Conservation (phyloP, 2,888 invertebrate species). For the Eupeodes latifasciatus region DNA sequence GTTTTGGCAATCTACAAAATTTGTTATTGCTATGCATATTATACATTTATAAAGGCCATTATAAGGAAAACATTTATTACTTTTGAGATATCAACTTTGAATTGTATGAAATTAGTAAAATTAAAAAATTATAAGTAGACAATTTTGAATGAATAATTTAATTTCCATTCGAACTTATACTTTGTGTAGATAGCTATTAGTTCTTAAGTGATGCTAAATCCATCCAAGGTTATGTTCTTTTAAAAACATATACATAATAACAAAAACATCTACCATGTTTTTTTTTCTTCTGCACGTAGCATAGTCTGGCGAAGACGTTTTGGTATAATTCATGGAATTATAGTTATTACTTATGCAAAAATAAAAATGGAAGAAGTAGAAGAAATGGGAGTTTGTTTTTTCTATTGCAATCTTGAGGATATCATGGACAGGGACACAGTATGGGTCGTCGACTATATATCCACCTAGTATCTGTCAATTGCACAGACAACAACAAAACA, state of each 20-base stretch:
- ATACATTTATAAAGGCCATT: too few species aligned
- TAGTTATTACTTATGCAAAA: background rate
- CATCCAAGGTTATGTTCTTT: too few species aligned
- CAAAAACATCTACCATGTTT: background rate
- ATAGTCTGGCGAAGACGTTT: background rate
- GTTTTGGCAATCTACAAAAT: too few species aligned
- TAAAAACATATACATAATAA: background rate
- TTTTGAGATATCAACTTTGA: too few species aligned
- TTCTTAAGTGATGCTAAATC: too few species aligned
- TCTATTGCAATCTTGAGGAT: conserved; percentile 23
- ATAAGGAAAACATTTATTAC: too few species aligned
- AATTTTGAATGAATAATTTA: too few species aligned
- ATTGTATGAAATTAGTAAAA: too few species aligned
- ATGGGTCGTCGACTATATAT: background rate
- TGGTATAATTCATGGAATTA: background rate
- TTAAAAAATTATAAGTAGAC: too few species aligned
- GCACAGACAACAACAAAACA: background rate
- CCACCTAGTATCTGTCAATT: conserved; percentile 3
- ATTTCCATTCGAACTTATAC: too few species aligned
- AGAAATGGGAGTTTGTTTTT: background rate
- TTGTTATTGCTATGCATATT: too few species aligned
- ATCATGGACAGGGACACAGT: conserved; percentile 12
- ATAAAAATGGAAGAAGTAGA: background rate
- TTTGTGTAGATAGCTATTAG: too few species aligned
- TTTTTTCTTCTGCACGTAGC: background rate